These are phyloP conservation scores for Paratilapia polleni DNA, from an alignment of 2,113 vertebrate species.

Conservation along the genomic window DNA sequence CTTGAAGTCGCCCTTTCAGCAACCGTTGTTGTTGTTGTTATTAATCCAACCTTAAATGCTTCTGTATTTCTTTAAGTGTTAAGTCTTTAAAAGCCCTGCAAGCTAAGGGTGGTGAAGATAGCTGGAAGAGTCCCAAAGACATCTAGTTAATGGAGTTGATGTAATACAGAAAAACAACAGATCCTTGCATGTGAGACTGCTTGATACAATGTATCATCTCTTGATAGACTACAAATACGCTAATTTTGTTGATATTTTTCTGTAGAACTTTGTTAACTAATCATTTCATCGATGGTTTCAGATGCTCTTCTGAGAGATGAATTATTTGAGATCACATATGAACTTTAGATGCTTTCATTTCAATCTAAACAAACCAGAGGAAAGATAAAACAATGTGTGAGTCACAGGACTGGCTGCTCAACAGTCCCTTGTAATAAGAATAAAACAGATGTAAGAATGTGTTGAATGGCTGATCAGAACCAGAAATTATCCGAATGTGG, in stretches of 20 bases:
- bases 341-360: not conserved
- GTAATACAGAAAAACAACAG: too few relatives aligned
- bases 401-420: not conserved
- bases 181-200: not conserved
- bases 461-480: not conserved
- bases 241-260: not conserved
- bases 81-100: not conserved
- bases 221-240: not conserved
- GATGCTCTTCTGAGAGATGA: not conserved
- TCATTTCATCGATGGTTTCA: not conserved
- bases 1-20: not conserved
- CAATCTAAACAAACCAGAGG: not conserved
- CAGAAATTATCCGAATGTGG: not conserved
- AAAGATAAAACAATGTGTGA: not conserved
- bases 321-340: not conserved
- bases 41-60: too few relatives aligned
- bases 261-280: not conserved
- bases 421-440: not conserved
- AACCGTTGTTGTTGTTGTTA: too few relatives aligned
- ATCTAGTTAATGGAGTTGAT: too few relatives aligned
- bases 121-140: too few relatives aligned
- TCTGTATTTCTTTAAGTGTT: not conserved
- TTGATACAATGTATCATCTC: too few relatives aligned
- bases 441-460: slow-evolving; percentile 9
- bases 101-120: too few relatives aligned